Conservation (phyloP, 2,888 invertebrate species). For the Drosophila peninsularis region DNA sequence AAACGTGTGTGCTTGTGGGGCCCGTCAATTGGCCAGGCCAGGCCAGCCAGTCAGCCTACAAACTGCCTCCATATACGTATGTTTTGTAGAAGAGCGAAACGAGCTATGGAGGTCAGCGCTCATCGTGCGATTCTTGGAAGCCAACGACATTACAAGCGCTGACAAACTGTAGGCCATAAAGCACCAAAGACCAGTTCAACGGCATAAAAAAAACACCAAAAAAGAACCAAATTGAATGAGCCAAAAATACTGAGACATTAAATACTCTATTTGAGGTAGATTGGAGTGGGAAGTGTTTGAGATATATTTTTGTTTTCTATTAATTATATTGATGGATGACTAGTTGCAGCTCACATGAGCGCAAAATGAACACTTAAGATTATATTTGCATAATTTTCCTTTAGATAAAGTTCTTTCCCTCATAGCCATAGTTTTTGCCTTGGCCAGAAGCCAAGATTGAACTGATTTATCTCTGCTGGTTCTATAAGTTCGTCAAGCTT, state of each 20-base stretch:
- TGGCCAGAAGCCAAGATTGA: too few relatives aligned
- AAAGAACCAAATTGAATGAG: constrained; percentile 6
- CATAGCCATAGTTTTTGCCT: neutral
- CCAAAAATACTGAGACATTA: neutral
- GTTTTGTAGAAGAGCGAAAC: constrained; percentile 31
- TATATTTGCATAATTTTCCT: neutral
- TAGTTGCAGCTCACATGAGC: too few relatives aligned
- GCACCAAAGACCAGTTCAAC: constrained; percentile 71
- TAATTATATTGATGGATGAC: neutral
- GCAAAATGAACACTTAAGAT: too few relatives aligned
- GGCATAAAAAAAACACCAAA: constrained; percentile 15
- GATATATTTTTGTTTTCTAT: neutral
- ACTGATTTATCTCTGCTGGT: too few relatives aligned
- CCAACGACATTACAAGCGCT: constrained; percentile 60
- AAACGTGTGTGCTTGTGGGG: constrained; percentile 66
- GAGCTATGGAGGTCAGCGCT: constrained; percentile 66
- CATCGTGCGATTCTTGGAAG: constrained; percentile 66
- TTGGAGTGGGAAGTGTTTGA: neutral
- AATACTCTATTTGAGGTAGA: constrained; percentile 27
- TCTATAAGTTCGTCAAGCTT: too few relatives aligned
- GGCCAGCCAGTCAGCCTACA: constrained; percentile 20
- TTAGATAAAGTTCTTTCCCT: neutral
- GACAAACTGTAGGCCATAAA: constrained; percentile 63
- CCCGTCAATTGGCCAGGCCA: constrained; percentile 50
- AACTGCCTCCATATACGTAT: constrained; percentile 20